Evolutionary conservation across 2,797 vertebrate species (phyloP).

Genomic region (Clarias fuscus): DNA sequence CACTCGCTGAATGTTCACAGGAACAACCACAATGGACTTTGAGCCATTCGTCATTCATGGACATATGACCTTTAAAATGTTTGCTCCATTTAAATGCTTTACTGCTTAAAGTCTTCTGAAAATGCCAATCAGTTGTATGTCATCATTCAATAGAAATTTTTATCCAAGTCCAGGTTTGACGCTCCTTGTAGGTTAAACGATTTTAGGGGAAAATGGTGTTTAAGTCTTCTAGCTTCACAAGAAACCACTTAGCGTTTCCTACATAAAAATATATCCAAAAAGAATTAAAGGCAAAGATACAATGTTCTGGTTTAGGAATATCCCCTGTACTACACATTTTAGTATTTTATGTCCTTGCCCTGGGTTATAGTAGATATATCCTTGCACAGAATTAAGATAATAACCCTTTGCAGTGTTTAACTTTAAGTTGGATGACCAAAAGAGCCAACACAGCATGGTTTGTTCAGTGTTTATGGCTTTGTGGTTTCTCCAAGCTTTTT

Average conservation of each 20-base stretch:
- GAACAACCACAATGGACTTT: too few species aligned
- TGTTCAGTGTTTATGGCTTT: not conserved
- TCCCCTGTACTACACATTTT: not conserved
- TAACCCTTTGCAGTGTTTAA: not conserved
- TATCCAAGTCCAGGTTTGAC: too few species aligned
- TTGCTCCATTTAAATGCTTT: too few species aligned
- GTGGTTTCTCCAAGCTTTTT: not conserved
- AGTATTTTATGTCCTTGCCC: not conserved
- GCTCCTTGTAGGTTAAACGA: not conserved
- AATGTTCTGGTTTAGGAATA: too few species aligned
- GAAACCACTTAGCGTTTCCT: not conserved
- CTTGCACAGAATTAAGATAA: not conserved
- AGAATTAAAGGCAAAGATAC: not conserved
- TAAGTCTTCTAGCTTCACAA: not conserved
- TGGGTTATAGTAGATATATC: not conserved
- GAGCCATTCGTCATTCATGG: too few species aligned
- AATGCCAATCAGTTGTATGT: too few species aligned
- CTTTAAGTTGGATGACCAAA: not conserved
- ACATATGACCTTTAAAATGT: too few species aligned
- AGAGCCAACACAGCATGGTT: not conserved
- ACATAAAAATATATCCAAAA: not conserved
- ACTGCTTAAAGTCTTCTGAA: too few species aligned
- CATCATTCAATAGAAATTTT: too few species aligned
- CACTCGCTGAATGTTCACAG: too few species aligned
- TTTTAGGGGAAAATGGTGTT: not conserved